Percentiles rank a stretch among this genome's conserved stretches.
Evolutionary conservation across 2,113 vertebrate genomes (phyloP).

Genomic region (Toxostoma redivivum): DNA sequence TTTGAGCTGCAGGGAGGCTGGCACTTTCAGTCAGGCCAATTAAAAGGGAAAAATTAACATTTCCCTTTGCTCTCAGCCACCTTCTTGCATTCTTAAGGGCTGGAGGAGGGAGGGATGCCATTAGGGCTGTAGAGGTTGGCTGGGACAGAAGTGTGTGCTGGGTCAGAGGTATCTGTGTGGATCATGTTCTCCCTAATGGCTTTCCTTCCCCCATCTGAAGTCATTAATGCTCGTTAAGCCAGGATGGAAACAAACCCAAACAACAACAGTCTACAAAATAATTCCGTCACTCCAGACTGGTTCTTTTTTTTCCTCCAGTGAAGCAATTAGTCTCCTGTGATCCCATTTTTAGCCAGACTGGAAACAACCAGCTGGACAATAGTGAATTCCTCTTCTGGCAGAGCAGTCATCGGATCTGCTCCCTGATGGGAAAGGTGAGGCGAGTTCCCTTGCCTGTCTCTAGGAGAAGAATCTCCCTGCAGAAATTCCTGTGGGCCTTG

Average conservation of each 20-base stretch:
- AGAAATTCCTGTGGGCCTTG: background rate
- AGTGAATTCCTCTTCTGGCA: background rate
- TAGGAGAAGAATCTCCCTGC: background rate
- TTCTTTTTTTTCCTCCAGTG: background rate
- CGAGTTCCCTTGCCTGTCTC: background rate
- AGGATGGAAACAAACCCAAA: conserved; percentile 66
- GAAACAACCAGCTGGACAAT: background rate
- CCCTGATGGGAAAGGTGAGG: background rate
- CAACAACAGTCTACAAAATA: conserved; percentile 48
- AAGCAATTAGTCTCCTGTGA: conserved; percentile 25
- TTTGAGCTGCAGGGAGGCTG: background rate
- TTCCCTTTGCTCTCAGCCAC: background rate
- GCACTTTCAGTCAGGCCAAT: background rate
- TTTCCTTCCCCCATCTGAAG: background rate
- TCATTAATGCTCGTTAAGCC: conserved; percentile 30
- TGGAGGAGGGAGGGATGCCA: background rate
- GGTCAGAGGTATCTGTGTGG: background rate
- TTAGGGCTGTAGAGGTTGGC: background rate
- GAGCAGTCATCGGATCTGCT: background rate
- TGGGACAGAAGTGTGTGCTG: background rate
- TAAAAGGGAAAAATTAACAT: background rate
- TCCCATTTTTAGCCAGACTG: conserved; percentile 31
- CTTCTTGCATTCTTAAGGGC: background rate
- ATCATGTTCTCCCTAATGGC: conserved; percentile 17
- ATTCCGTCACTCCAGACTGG: background rate